Evolutionary conservation across 2,113 vertebrate species (phyloP).

Genomic region (Phyllostomus discolor): DNA sequence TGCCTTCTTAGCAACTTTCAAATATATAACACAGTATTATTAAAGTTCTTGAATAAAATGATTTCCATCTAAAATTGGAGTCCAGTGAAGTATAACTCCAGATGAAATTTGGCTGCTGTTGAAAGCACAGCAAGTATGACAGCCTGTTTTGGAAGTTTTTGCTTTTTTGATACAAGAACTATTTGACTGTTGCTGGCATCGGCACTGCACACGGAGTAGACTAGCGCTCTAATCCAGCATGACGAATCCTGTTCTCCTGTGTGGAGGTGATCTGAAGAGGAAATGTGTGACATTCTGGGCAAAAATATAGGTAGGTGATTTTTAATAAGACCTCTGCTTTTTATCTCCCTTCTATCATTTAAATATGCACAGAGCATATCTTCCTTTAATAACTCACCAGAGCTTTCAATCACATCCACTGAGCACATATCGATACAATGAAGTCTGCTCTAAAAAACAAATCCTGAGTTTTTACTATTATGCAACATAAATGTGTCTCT

Average conservation of each 20-base stretch:
- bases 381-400: conserved; percentile 10
- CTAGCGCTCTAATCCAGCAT: background rate
- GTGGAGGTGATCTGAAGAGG: background rate
- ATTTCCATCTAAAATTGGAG: background rate
- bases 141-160: background rate
- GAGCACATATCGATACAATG: background rate
- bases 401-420: background rate
- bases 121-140: background rate
- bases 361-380: background rate
- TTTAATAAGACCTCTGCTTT: conserved; percentile 35
- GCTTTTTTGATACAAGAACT: background rate
- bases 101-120: background rate
- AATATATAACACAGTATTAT: background rate
- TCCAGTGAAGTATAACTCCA: background rate
- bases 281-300: conserved; percentile 5
- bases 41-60: background rate
- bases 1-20: background rate
- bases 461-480: background rate
- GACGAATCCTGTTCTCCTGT: conserved; percentile 43
- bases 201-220: background rate
- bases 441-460: background rate
- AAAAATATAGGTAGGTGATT: conserved; percentile 18
- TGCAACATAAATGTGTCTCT: background rate
- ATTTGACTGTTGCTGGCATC: background rate
- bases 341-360: conserved; percentile 25